Percentiles rank a stretch among this genome's conserved stretches.
phyloP scores from a whole-genome alignment of 2,888 invertebrate species.

The Hydrotaea diabolus region DNA sequence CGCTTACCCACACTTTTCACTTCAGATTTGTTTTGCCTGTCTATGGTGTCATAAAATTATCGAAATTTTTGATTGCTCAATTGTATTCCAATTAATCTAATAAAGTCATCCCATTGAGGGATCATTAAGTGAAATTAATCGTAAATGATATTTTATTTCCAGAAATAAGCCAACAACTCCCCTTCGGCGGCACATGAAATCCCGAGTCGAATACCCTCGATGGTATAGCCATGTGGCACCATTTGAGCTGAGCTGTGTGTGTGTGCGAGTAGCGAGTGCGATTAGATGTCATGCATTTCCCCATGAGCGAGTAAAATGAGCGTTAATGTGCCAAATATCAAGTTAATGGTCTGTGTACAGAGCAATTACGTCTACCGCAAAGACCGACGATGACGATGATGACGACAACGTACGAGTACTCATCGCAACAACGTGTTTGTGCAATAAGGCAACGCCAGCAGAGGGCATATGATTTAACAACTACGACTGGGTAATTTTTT shows the following conservation, averaged over 20 bases:
- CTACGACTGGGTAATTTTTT: neutral
- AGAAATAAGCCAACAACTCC: neutral
- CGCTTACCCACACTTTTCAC: too few species aligned
- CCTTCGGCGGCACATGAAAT: neutral
- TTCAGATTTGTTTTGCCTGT: too few species aligned
- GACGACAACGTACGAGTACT: neutral
- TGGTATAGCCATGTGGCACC: too few species aligned
- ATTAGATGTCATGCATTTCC: neutral
- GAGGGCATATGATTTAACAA: neutral
- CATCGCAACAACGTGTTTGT: neutral
- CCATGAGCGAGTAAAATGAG: conserved; percentile 21
- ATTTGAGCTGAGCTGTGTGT: neutral
- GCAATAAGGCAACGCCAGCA: conserved; percentile 1
- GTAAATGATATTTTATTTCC: neutral
- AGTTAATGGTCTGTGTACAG: conserved; percentile 60
- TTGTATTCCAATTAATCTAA: neutral
- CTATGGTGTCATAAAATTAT: neutral
- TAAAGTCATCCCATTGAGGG: neutral
- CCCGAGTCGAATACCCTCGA: neutral
- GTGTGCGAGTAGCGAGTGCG: neutral
- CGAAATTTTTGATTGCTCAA: neutral
- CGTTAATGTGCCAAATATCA: conserved; percentile 56
- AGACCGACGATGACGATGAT: conserved; percentile 47
- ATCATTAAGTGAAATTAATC: neutral
- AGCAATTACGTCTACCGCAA: conserved; percentile 64